A percentile compares a stretch with the other conserved stretches of the same genome.
phyloP scores from a whole-genome alignment of 1,140 invertebrate genomes.

The Drosophila pectinifera region DNA sequence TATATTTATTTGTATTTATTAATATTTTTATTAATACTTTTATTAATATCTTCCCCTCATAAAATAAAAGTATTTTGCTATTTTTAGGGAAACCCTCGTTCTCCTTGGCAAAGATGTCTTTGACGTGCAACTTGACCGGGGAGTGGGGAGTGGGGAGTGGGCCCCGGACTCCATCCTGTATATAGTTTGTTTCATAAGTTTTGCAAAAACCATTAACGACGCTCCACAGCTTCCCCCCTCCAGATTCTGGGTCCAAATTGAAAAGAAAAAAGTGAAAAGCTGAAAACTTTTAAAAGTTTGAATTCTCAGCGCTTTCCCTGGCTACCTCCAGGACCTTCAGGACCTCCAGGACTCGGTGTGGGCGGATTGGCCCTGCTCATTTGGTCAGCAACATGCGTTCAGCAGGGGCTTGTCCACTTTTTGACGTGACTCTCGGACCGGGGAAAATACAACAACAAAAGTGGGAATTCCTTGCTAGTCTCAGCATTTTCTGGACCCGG shows the following conservation, averaged over 20 bases:
- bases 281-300: slow-evolving; percentile 82
- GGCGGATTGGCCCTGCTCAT: slow-evolving; percentile 58
- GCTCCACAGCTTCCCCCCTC: slow-evolving; percentile 55
- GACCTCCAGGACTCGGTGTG: slow-evolving; percentile 22
- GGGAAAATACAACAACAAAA: slow-evolving; percentile 8
- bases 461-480: slow-evolving; percentile 56
- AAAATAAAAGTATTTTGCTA: background rate
- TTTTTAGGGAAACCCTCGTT: slow-evolving; percentile 21
- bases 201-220: slow-evolving; percentile 78
- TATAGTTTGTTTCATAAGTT: slow-evolving; percentile 80
- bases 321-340: slow-evolving; percentile 18
- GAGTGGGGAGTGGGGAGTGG: slow-evolving; percentile 1
- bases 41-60: too few species aligned
- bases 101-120: slow-evolving; percentile 14
- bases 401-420: slow-evolving; percentile 56
- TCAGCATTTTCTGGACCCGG: slow-evolving; percentile 46
- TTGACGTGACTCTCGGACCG: slow-evolving; percentile 62
- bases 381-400: slow-evolving; percentile 61
- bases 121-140: slow-evolving; percentile 6
- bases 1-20: too few species aligned
- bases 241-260: slow-evolving; percentile 61
- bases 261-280: slow-evolving; percentile 81
- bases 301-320: slow-evolving; percentile 41
- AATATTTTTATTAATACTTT: too few species aligned
- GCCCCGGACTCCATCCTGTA: slow-evolving; percentile 44